Evolutionary conservation across 1,140 invertebrate species (phyloP), one percentile per base, ranked within the genome.

Genomic region (Piezodorus guildinii): DNA sequence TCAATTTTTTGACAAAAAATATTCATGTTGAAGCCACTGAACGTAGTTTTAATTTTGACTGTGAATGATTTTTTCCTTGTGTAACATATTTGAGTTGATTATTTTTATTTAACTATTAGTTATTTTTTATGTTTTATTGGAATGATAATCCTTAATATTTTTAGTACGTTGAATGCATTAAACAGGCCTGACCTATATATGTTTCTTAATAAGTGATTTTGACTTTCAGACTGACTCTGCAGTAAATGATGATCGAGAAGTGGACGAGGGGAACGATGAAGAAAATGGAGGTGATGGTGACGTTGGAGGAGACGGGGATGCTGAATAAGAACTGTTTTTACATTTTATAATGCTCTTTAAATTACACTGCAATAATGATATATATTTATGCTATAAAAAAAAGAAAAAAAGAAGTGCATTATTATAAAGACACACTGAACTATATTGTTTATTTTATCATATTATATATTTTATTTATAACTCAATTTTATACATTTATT

Each of bases 291-390:
- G 74, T 23, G 71, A 75, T 60, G 70, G 71, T 44, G 74, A 74
- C 68, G 74, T 76, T 56, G 76, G 75, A 65, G 72, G 71, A 45
- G 74, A 74, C 68, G 74, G 77, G 54, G 72, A 75, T 16, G 71
- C 74, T 62, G 71, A 75, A 72, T 73, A 76, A 67, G 70, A 75
- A 67, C 46, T 19, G n/a, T 49, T 49, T 49, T 21, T 19, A 19
- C n/a, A 49, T 19, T 49, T 46, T 49, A 19, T 49, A 49, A 49
- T 49, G 46, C 46, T 49, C 6, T 49, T 49, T 49, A 49, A 3
- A 49, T 21, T 49, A 19, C 46, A 49, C 19, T 49, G 46, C 46
- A 49, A 49, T 39, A 39, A 39, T 39, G 34, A 39, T 39, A 49
- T 49, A 49, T 49, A 49, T 49, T n/a, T n/a, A 19, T 49, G 46